These are phyloP conservation scores for Sebastes iracundus DNA, from an alignment of 2,797 vertebrate species.

Conservation along the genomic window DNA sequence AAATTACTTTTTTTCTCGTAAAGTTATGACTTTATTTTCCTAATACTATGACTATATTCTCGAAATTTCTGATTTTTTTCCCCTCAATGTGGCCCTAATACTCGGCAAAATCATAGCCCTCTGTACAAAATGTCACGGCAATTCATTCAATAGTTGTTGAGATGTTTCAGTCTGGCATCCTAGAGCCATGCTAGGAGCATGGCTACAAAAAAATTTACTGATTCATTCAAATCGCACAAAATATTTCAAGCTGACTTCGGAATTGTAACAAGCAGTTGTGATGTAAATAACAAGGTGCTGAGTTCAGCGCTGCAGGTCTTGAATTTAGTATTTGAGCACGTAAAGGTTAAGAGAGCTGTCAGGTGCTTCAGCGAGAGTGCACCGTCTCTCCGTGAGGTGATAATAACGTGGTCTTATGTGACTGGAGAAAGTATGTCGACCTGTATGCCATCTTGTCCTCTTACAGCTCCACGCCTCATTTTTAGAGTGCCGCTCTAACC, in stretches of 20 bases:
- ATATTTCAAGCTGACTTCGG: not conserved
- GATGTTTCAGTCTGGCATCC: not conserved
- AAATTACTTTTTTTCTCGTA: too few species aligned
- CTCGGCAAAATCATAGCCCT: not conserved
- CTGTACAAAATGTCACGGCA: not conserved
- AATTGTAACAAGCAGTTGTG: not conserved
- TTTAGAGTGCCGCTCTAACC: slow-evolving; percentile 29
- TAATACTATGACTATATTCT: too few species aligned
- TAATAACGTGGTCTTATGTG: slow-evolving; percentile 1
- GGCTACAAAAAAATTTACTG: not conserved
- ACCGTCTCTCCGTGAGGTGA: slow-evolving; percentile 1
- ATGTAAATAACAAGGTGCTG: slow-evolving; percentile 11
- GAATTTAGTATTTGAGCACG: not conserved
- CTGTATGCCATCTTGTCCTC: not conserved
- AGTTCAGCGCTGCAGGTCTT: not conserved
- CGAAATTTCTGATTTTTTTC: too few species aligned
- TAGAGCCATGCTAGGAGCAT: not conserved
- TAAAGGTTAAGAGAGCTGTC: slow-evolving; percentile 8
- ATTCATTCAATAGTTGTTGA: not conserved
- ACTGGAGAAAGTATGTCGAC: slow-evolving; percentile 5
- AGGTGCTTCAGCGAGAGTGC: not conserved
- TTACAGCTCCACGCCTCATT: slow-evolving; percentile 24
- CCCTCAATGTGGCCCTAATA: too few species aligned
- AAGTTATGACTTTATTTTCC: too few species aligned
- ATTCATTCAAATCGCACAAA: not conserved